Base-by-base conservation (phyloP, 2,888 invertebrate genomes). In the Nomada fucata region DNA sequence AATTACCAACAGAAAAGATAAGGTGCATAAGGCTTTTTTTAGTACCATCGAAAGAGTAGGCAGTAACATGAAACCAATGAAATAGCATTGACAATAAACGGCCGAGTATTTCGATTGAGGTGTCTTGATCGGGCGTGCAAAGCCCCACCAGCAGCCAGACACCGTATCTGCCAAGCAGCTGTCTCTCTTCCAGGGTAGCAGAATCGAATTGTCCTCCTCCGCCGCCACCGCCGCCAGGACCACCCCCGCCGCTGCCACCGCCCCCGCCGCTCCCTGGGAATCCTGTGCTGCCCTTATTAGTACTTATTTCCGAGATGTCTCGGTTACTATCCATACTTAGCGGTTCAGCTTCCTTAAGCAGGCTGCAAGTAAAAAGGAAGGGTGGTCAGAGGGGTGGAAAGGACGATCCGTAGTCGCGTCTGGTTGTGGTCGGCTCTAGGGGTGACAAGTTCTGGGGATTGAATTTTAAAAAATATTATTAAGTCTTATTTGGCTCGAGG, bases 51-150 rank as follows among this genome's bases (percentile, higher is more conserved):
- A 98, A 98, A 11, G 99, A 96, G 94, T 98, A 98, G 1, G 99
- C 98, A 20, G 99, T 99, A 90, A 98, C 97, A 94, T 99, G 98
- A 95, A 99, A 99, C 99, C 99, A 99, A 94, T 99, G 99, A 94
- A 99, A 99, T 84, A 99, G 95, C 95, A 99, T 99, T 47, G 98
- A 98, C 68, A 99, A 95, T 89, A 99, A 95, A 82, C 99, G 95
- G 10, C 99, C 99, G 69, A 99, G 95, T 73, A 97, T 95, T 94
- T 97, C 97, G 78, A 96, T 95, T 0, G 97, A 96, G 0, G 97
- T 97, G 90, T 97, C 96, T 36, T 96, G 95, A 84, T 96, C 96
- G 0, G 97, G 97, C 18, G 97, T 96, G 92, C 97, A 99, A 83
- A 99, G 95, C 15, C 99, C 99, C 61, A 99, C 98, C 92, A 99